Percentiles rank a stretch among this genome's conserved stretches.
Conservation (phyloP, 2,888 invertebrate species). For the Drosophila subsilvestris region DNA sequence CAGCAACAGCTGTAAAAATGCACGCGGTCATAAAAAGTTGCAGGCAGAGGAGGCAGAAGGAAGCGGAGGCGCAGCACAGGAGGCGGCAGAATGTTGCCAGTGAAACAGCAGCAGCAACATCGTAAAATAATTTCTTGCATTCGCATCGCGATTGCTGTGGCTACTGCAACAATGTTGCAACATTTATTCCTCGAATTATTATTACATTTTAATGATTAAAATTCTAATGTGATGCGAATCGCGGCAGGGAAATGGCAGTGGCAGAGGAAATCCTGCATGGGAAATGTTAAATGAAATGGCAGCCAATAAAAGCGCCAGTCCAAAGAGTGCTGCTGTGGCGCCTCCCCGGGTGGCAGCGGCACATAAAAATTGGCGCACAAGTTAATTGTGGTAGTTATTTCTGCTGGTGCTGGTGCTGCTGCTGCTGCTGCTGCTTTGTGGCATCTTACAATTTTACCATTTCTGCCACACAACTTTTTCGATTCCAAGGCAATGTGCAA, state of each 20-base stretch:
- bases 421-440: constrained; percentile 57
- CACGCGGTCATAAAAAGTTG: constrained; percentile 75
- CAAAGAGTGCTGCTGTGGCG: constrained; percentile 43
- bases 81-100: constrained; percentile 53
- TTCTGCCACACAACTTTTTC: constrained; percentile 41
- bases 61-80: neutral
- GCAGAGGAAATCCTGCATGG: constrained; percentile 15
- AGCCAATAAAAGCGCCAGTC: constrained; percentile 26
- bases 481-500: constrained; percentile 30
- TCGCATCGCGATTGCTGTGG: constrained; percentile 25
- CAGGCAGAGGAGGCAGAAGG: constrained; percentile 43
- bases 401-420: neutral
- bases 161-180: constrained; percentile 78
- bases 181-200: constrained; percentile 81
- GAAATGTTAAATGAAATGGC: constrained; percentile 54
- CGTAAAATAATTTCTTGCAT: constrained; percentile 65
- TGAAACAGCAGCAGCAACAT: constrained; percentile 52
- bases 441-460: constrained; percentile 46
- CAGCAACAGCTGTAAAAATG: constrained; percentile 71
- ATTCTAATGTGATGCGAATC: constrained; percentile 82
- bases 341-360: constrained; percentile 55
- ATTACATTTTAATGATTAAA: constrained; percentile 82
- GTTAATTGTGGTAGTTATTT: constrained; percentile 77
- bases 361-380: constrained; percentile 73
- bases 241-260: constrained; percentile 61